Evolutionary conservation across 2,888 invertebrate genomes (phyloP).

Genomic region (Calameuta idolon): DNA sequence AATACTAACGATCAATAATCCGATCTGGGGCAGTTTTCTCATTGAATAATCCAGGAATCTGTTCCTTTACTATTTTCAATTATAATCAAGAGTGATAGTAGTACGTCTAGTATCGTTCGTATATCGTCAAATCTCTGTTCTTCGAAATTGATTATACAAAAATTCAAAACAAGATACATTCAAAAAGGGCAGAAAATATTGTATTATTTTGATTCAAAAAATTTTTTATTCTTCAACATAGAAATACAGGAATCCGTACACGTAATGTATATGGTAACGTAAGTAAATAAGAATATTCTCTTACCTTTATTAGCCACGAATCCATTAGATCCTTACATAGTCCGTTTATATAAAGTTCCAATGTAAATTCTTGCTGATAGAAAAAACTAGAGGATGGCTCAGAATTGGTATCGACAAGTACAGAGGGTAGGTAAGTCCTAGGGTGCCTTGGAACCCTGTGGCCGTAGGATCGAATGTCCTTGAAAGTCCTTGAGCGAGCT

Average conservation of each 20-base stretch:
- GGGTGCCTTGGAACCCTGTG: neutral
- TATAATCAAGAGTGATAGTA: neutral
- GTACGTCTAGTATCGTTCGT: neutral
- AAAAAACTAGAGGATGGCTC: neutral
- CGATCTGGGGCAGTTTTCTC: neutral
- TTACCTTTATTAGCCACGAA: neutral
- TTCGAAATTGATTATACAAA: neutral
- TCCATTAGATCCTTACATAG: neutral
- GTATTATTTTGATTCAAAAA: neutral
- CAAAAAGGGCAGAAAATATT: neutral
- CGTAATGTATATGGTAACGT: neutral
- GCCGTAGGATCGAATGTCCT: slow-evolving; percentile 29
- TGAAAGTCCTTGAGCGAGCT: slow-evolving; percentile 34
- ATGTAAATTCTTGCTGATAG: neutral
- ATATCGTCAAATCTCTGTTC: neutral
- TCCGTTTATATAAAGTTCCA: neutral
- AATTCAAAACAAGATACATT: neutral
- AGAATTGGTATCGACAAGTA: neutral
- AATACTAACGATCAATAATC: neutral
- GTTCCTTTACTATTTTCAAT: neutral
- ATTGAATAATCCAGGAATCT: neutral
- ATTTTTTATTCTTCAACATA: neutral
- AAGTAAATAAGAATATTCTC: neutral
- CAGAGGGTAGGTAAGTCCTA: neutral
- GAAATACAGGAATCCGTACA: neutral